Conservation (phyloP, 2,888 invertebrate genomes). For the Leptothorax acervorum region DNA sequence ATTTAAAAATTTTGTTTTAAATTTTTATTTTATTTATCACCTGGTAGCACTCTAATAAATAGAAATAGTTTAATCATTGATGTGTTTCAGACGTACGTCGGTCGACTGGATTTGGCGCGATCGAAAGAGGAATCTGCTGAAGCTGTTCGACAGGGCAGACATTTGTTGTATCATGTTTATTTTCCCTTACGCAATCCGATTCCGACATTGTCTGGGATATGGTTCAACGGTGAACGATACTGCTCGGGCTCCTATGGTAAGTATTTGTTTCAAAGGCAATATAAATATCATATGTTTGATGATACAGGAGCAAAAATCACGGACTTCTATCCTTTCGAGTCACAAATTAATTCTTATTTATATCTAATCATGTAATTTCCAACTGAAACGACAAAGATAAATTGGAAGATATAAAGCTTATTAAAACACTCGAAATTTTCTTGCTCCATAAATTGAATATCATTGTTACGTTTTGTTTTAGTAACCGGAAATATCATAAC, state of each 20-base stretch:
- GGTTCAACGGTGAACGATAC: conserved; percentile 76
- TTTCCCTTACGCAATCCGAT: conserved; percentile 81
- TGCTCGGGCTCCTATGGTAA: conserved; percentile 79
- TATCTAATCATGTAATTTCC: background rate
- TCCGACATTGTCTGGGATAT: conserved; percentile 78
- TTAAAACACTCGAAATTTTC: background rate
- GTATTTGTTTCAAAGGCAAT: conserved; percentile 21
- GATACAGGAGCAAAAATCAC: background rate
- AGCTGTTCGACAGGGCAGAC: conserved; percentile 73
- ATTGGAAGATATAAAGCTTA: background rate
- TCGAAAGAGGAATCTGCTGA: conserved; percentile 76
- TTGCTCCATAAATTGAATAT: background rate
- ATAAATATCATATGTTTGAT: background rate
- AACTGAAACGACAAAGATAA: background rate
- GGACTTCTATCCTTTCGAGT: background rate
- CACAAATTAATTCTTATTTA: background rate
- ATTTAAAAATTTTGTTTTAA: background rate
- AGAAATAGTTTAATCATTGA: conserved; percentile 20
- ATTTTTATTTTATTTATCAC: background rate
- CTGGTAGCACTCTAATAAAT: background rate
- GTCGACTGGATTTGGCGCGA: conserved; percentile 78
- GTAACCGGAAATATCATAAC: conserved; percentile 80
- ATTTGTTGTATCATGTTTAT: conserved; percentile 78
- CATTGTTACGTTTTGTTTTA: conserved; percentile 59
- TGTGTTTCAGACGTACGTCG: conserved; percentile 78